Base-by-base conservation (phyloP, 1,140 invertebrate species). In the Phenacoccus solenopsis region DNA sequence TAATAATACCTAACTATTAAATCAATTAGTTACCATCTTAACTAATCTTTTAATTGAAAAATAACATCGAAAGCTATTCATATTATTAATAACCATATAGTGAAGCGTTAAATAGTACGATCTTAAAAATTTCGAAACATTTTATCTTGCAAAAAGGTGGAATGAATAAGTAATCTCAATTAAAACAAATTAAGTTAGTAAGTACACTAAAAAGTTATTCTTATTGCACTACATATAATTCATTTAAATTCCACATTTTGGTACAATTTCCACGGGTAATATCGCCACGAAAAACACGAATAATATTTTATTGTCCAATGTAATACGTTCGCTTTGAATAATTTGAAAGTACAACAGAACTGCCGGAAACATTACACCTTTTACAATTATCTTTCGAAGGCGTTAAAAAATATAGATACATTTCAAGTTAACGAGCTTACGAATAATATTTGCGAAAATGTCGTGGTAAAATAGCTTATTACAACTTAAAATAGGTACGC, bases 1-100 rank as follows among this genome's bases (percentile, higher is more conserved):
- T 56, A 27, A 57, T 24, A 56, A 56, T 69, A 69, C 9, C 22
- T 32, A 68, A 68, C 67, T 35, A 68, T 68, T 68, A 32, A 13
- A 28, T 13, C 5, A 68, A 28, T 28, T 32, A 68, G 21, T 68
- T 68, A 49, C 49, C 21, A 20, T 49, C 24, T 69, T 38, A 10
- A 69, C 38, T 49, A 49, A 10, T 16, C 38, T 49, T 49, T 49
- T 49, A 49, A 49, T n/a, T 49, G 38, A 49, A 49, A 49, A 5
- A 38, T 28, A 38, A 38, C 22, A 32, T 68, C 28, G 27, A 68
- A 35, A 35, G 35, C 28, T 32, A 32, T 35, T n/a, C n/a, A 56
- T 20, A 30, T 67, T 67, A 32, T 56, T 21, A 38, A 69, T 24
- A 38, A 16, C 38, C 24, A 38, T 30, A 69, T 28, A 56, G 38